Conservation (phyloP, 2,113 vertebrate genomes). For the Illadopsis cleaveri region DNA sequence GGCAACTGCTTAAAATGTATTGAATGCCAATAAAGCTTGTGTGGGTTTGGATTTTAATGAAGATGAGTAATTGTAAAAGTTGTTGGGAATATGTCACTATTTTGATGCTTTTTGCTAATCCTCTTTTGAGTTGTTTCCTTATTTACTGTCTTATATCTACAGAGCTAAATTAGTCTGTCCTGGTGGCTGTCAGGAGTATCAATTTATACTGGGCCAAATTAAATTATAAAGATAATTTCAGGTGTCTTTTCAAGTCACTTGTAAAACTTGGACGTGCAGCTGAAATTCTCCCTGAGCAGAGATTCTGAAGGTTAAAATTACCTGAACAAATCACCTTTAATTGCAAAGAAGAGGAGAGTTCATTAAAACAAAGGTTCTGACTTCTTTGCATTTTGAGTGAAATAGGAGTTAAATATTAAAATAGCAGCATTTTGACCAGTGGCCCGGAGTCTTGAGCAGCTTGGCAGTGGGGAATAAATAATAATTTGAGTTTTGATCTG, state of each 20-base stretch:
- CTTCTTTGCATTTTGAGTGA: neutral
- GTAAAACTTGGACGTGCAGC: neutral
- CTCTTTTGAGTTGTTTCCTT: neutral
- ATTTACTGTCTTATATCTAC: neutral
- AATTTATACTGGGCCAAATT: neutral
- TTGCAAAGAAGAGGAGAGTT: neutral
- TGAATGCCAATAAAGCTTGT: neutral
- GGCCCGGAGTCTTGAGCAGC: neutral
- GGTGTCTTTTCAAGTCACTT: neutral
- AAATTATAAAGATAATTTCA: neutral
- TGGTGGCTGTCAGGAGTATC: neutral
- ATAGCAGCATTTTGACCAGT: neutral
- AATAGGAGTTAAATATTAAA: neutral
- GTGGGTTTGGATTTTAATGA: neutral
- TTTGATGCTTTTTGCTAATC: neutral
- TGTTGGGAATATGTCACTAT: neutral
- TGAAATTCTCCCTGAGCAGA: neutral
- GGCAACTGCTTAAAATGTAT: neutral
- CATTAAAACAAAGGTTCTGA: neutral
- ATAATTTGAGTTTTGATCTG: neutral
- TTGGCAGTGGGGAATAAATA: neutral
- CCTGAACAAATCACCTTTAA: neutral
- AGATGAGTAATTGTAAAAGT: neutral
- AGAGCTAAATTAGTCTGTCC: neutral
- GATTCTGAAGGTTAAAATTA: neutral